These are phyloP conservation scores for Lathamus discolor DNA, from an alignment of 2,113 vertebrate genomes.

Conservation along the genomic window DNA sequence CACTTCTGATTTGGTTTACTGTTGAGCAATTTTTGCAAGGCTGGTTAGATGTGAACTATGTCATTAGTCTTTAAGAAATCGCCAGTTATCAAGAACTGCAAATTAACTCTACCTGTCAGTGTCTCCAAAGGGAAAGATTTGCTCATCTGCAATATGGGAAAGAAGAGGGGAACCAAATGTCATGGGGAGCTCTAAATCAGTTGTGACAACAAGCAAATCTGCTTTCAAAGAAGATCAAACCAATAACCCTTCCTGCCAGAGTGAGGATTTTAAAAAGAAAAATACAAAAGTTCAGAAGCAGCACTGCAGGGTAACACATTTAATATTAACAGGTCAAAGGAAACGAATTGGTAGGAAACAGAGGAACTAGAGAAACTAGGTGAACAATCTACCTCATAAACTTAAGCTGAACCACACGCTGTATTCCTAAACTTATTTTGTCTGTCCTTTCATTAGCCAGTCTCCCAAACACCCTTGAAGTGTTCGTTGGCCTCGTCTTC, in stretches of 20 bases:
- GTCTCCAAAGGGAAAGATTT: slow-evolving; percentile 41
- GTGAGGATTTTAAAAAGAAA: slow-evolving; percentile 1
- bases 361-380: not conserved
- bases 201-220: slow-evolving; percentile 34
- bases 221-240: slow-evolving; percentile 34
- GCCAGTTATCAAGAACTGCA: slow-evolving; percentile 55
- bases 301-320: not conserved
- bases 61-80: slow-evolving; percentile 66
- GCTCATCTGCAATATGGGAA: slow-evolving; percentile 8
- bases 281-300: not conserved
- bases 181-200: slow-evolving; percentile 34
- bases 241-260: not conserved
- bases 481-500: not conserved
- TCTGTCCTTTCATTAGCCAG: not conserved
- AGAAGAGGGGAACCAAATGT: not conserved
- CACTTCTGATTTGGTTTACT: slow-evolving; percentile 23
- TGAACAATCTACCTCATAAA: not conserved
- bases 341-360: not conserved
- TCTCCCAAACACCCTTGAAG: not conserved
- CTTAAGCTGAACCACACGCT: not conserved
- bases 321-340: not conserved
- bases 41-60: slow-evolving; percentile 44
- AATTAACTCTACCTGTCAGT: slow-evolving; percentile 61
- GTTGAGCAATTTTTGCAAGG: slow-evolving; percentile 18
- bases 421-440: not conserved